Evolutionary conservation across 2,113 vertebrate genomes (phyloP), one percentile per base, ranked within the genome.

Genomic region (Oryzias curvinotus): DNA sequence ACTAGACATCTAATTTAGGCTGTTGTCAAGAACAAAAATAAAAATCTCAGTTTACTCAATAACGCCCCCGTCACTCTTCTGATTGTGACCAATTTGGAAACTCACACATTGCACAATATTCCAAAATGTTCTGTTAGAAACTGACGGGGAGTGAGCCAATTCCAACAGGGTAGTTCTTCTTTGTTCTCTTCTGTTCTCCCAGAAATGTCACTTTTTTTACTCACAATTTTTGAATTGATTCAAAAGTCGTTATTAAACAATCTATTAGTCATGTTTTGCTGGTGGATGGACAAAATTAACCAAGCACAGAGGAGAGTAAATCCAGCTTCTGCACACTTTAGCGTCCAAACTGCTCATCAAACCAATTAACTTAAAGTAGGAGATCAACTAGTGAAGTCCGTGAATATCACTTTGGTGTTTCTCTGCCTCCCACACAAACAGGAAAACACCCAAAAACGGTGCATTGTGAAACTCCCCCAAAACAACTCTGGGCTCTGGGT

Each of bases 311-410:
- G 21, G 53, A 47, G 52, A 26, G 48, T 81, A 65, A 61, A 65
- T 53, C 36, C 19, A 52, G 52, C 52, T 25, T 44, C 30, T 30
- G 36, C 26, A 13, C 48, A 65, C 71, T 55, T 43, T 46, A 46
- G 26, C 4, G 12, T 12, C 51, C 44, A 18, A 52, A 47, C 56
- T 50, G 52, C 62, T 61, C 62, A 57, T 64, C 65, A 75, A 80
- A 63, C n/a, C 57, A 23, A 3, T 2, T 23, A 23, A 23, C 21
- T 2, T 23, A 23, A 23, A 23, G 21, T 23, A 23, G 21, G 21
- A 23, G 21, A 23, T 23, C 21, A 2, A 25, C 62, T 65, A 46
- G 51, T 56, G 59, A 67, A 42, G 26, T 52, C 46, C 75, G 73
- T 63, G 65, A 73, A 44, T 4, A 49, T 48, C 73, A 54, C 73